Conservation (phyloP, 2,888 invertebrate species). For the Agonopterix arenella region DNA sequence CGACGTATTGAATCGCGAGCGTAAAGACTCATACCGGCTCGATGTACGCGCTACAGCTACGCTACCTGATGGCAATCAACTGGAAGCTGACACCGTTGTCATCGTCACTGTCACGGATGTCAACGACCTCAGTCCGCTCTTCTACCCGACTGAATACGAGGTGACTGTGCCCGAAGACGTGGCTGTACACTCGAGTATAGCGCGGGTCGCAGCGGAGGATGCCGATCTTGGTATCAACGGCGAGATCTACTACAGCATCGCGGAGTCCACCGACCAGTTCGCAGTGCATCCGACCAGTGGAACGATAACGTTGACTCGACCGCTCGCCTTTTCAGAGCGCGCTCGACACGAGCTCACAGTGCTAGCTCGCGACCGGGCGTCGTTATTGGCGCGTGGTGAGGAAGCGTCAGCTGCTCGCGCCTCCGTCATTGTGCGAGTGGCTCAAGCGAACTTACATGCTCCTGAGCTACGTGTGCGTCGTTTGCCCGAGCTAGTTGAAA, state of each 20-base stretch:
- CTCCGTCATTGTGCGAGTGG: constrained; percentile 84
- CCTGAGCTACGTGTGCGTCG: constrained; percentile 90
- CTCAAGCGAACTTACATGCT: constrained; percentile 89
- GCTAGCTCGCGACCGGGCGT: constrained; percentile 91
- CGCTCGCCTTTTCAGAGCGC: constrained; percentile 83
- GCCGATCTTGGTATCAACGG: constrained; percentile 97
- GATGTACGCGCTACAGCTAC: constrained; percentile 80
- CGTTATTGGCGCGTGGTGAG: constrained; percentile 64
- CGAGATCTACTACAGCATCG: constrained; percentile 96
- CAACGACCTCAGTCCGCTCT: constrained; percentile 95
- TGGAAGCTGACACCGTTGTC: constrained; percentile 84
- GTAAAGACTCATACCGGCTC: constrained; percentile 88
- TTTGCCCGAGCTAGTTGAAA: constrained; percentile 87
- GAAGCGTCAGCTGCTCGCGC: constrained; percentile 86
- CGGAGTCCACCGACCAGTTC: constrained; percentile 88
- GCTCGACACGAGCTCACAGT: constrained; percentile 85
- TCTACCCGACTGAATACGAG: constrained; percentile 93
- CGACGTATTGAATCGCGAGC: constrained; percentile 95
- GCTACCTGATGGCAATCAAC: constrained; percentile 75
- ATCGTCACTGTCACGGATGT: constrained; percentile 86
- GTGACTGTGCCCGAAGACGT: constrained; percentile 92
- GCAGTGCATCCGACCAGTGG: constrained; percentile 96
- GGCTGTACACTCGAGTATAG: constrained; percentile 87
- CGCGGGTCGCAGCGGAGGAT: constrained; percentile 92
- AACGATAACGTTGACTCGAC: constrained; percentile 88